phyloP scores from a whole-genome alignment of 2,113 vertebrate genomes.

The Coptodon bakossiorum region DNA sequence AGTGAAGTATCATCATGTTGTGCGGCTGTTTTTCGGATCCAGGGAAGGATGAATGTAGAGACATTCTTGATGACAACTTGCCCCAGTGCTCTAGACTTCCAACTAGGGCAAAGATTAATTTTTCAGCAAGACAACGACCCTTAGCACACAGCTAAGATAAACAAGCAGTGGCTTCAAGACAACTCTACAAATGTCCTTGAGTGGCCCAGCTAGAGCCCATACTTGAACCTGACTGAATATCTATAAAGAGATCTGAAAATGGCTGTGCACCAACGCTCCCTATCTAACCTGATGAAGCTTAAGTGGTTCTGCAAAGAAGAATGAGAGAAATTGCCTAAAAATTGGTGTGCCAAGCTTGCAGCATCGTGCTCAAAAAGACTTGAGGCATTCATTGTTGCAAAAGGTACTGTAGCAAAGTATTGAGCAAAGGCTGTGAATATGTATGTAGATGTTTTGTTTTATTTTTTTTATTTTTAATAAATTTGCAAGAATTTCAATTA shows the following conservation, averaged over 20 bases:
- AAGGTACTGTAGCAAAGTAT: background rate
- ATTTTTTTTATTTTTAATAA: background rate
- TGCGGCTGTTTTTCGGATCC: background rate
- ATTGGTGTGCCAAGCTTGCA: background rate
- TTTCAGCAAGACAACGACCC: background rate
- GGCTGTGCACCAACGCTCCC: background rate
- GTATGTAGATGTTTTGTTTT: background rate
- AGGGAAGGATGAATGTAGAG: background rate
- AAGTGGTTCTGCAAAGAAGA: background rate
- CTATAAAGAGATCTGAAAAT: background rate
- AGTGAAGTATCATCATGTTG: background rate
- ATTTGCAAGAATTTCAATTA: background rate
- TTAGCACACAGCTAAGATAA: background rate
- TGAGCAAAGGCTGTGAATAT: background rate
- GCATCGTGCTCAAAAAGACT: background rate
- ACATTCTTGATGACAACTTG: background rate
- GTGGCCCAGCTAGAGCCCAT: background rate
- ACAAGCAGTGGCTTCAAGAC: background rate
- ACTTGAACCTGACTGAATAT: background rate
- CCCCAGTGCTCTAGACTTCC: background rate
- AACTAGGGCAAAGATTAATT: background rate
- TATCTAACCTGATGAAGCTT: background rate
- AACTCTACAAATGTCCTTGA: background rate
- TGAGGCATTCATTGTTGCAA: background rate
- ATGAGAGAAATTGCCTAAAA: background rate